phyloP scores from a whole-genome alignment of 2,888 invertebrate species.

The Aleiodes testaceus region DNA sequence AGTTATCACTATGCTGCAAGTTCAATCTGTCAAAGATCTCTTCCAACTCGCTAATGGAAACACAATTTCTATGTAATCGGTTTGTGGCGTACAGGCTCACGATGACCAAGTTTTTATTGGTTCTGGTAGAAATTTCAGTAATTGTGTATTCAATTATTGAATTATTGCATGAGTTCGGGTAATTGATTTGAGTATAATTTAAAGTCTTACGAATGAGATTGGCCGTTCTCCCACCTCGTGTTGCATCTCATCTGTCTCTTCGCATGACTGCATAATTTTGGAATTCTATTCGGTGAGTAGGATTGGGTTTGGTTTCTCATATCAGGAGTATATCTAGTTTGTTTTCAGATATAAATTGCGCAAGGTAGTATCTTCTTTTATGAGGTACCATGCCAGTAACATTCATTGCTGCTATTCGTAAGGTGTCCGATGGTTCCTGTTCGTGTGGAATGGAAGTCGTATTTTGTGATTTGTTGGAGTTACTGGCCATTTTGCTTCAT shows the following conservation, averaged over 20 bases:
- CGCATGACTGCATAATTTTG: slow-evolving; percentile 19
- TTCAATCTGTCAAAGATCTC: slow-evolving; percentile 14
- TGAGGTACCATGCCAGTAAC: background rate
- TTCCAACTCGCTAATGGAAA: slow-evolving; percentile 34
- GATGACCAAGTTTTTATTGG: slow-evolving; percentile 7
- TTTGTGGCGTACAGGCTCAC: slow-evolving; percentile 34
- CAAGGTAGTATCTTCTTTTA: background rate
- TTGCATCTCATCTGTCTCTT: slow-evolving; percentile 25
- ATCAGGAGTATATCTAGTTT: background rate
- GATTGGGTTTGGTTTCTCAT: background rate
- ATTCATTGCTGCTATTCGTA: background rate
- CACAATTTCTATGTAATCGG: slow-evolving; percentile 14
- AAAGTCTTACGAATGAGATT: slow-evolving; percentile 19
- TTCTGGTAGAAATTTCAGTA: slow-evolving; percentile 1
- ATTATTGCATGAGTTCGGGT: slow-evolving; percentile 27
- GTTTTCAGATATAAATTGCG: background rate
- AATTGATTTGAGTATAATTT: background rate
- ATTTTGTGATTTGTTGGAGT: background rate
- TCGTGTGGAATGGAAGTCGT: background rate
- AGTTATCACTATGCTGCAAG: slow-evolving; percentile 1
- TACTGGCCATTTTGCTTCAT: background rate
- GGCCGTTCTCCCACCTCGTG: slow-evolving; percentile 42
- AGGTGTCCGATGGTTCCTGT: background rate
- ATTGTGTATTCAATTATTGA: slow-evolving; percentile 34
- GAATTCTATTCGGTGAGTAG: slow-evolving; percentile 11